Percentiles rank a stretch among this genome's conserved stretches.
phyloP scores from a whole-genome alignment of 2,113 vertebrate species.

The Notechis scutatus region DNA sequence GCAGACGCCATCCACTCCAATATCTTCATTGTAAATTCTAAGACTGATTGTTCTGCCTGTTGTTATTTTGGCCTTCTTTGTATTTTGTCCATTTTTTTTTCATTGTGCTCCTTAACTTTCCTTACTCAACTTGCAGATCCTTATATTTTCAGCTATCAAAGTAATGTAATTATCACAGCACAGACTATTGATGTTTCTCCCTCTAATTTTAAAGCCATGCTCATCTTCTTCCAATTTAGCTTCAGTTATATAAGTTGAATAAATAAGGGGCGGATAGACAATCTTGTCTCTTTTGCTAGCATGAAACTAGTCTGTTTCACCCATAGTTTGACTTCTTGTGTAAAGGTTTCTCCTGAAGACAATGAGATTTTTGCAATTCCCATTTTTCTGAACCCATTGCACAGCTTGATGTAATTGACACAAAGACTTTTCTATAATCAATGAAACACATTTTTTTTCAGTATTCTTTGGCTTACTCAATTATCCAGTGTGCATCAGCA shows the following conservation, averaged over 20 bases:
- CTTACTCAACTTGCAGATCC: not conserved
- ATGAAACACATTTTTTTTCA: not conserved
- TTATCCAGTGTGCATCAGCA: not conserved
- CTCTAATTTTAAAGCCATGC: not conserved
- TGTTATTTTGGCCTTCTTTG: not conserved
- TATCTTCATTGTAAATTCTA: not conserved
- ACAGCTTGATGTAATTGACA: not conserved
- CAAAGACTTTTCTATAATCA: not conserved
- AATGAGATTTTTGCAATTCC: not conserved
- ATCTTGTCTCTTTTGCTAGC: not conserved
- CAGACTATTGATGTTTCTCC: not conserved
- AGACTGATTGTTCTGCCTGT: not conserved
- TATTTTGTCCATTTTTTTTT: not conserved
- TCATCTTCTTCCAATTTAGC: not conserved
- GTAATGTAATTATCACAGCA: not conserved
- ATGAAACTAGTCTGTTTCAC: not conserved
- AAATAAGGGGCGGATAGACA: not conserved
- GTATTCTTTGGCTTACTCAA: not conserved
- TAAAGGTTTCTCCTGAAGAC: not conserved
- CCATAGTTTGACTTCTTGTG: not conserved
- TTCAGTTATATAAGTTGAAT: not conserved
- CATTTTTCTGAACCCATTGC: not conserved
- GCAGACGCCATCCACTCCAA: not conserved
- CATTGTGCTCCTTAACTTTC: not conserved
- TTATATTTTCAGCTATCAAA: not conserved